Evolutionary conservation across 2,797 vertebrate species (phyloP), one percentile per base, ranked within the genome.

Genomic region (Melanotaenia boesemani): DNA sequence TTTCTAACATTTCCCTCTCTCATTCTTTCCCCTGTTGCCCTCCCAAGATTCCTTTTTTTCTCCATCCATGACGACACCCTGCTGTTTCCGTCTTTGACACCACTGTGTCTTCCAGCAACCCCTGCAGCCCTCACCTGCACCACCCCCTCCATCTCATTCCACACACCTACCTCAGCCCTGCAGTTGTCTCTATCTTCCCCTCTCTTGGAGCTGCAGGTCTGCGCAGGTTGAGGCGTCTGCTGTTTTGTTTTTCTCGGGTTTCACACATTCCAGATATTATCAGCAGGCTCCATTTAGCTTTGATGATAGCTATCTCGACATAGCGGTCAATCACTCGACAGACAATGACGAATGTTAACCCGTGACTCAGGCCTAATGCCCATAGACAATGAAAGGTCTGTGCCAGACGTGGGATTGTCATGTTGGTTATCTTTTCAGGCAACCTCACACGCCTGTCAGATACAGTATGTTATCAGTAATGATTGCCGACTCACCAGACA

Each of bases 201-300:
- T 84, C 79, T 73, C 60, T 59, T 28, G 34, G 32, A 55, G 67
- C 50, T 76, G 72, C 70, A 82, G 41, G 76, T 78, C 63, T 13
- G 64, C n/a, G 54, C 91, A 91, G 79, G 90, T 92, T 26, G 73
- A 76, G 79, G 44, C 84, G 7, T 7, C 57, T 63, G 79, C 81
- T 92, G 86, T 90, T 90, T 86, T 90, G 90, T 91, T 88, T 91
- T 34, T 72, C 81, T 88, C 75, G 37, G 85, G 81, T 91, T 89
- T 90, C 83, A 74, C 83, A 79, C 87, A 92, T 93, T 91, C 90
- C 90, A 87, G 90, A 94, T 93, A 59, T 54, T 89, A 92, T 92
- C 92, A 69, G 67, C 44, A 50, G 76, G 26, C 84, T 83, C 77
- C 67, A 1, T 79, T 81, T 89, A 77, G 79, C 84, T 72, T 80